Evolutionary conservation across 2,888 invertebrate species (phyloP).

Genomic region (Tipula confusa): DNA sequence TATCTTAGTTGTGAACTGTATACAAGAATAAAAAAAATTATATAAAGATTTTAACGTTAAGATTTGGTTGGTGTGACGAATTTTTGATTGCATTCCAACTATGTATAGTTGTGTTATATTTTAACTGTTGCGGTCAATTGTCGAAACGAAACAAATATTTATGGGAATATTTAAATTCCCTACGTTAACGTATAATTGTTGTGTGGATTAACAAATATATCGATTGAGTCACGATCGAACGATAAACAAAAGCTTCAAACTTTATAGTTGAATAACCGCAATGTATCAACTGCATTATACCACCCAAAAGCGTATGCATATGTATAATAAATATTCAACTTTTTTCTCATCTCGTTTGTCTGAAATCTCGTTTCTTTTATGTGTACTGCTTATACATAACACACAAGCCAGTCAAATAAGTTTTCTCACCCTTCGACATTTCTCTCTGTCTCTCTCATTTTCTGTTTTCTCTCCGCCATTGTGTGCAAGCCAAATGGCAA

Average conservation of each 20-base stretch:
- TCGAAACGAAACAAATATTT: not conserved
- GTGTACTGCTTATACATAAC: not conserved
- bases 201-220: not conserved
- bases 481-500: not conserved
- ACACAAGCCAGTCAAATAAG: not conserved
- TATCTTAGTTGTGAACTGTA: no score
- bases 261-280: not conserved
- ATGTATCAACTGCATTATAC: not conserved
- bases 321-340: not conserved
- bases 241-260: not conserved
- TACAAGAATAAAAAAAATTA: no score
- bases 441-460: no score
- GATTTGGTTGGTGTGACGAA: not conserved
- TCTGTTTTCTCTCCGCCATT: no score
- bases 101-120: not conserved
- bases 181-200: not conserved
- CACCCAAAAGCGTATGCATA: not conserved
- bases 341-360: constrained; percentile 15
- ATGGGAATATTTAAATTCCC: not conserved
- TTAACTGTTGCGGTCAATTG: not conserved
- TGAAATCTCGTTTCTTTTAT: constrained; percentile 5
- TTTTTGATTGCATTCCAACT: not conserved
- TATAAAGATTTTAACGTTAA: not conserved
- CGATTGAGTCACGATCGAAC: no score
- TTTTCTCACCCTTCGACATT: no score